phyloP scores from a whole-genome alignment of 2,113 vertebrate genomes.

The Coturnix japonica region DNA sequence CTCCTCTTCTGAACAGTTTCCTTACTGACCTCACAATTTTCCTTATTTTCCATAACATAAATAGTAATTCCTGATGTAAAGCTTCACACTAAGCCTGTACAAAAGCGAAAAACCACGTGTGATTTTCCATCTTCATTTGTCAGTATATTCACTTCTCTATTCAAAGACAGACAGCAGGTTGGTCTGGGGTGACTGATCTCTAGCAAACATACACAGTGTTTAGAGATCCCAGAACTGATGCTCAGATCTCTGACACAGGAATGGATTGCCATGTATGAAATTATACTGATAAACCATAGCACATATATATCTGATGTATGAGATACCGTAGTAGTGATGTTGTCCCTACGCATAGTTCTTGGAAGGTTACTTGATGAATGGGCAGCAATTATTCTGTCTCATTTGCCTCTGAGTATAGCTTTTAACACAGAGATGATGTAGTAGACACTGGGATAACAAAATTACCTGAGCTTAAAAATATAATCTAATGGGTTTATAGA shows the following conservation, averaged over 20 bases:
- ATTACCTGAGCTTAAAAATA: background rate
- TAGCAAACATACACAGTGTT: background rate
- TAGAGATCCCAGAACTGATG: background rate
- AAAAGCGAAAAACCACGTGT: background rate
- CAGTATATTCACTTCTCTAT: background rate
- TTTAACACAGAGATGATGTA: background rate
- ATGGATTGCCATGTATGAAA: accelerated
- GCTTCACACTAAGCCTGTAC: background rate
- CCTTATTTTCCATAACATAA: background rate
- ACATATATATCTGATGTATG: background rate
- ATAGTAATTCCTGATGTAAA: background rate
- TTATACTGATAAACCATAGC: background rate
- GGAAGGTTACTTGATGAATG: background rate
- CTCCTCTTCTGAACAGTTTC: background rate
- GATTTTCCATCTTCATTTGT: background rate
- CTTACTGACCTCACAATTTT: background rate
- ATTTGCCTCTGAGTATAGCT: background rate
- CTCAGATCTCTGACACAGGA: background rate
- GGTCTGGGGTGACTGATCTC: background rate
- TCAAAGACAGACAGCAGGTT: background rate
- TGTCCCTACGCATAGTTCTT: background rate
- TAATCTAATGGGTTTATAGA: background rate
- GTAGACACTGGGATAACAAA: background rate
- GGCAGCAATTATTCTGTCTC: background rate
- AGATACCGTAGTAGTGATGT: background rate